A percentile compares a stretch with the other conserved stretches of the same genome.
These are phyloP conservation scores for Cancer borealis DNA, from an alignment of 2,888 invertebrate species.

Conservation along the genomic window DNA sequence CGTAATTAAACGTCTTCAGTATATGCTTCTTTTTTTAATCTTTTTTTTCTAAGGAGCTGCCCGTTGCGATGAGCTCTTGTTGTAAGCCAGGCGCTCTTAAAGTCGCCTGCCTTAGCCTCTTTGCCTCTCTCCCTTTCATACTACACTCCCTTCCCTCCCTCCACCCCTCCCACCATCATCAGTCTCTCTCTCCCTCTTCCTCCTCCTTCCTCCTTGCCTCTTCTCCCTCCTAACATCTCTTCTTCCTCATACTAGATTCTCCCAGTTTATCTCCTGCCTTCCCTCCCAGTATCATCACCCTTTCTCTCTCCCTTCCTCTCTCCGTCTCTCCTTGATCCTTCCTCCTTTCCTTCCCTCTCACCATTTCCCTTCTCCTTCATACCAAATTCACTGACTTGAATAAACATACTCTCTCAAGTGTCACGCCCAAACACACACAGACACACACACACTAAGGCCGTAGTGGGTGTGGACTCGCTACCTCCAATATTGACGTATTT, in stretches of 20 bases:
- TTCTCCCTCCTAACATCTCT: background rate
- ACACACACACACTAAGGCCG: background rate
- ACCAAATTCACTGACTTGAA: background rate
- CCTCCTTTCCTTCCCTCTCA: too few species aligned
- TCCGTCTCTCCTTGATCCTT: background rate
- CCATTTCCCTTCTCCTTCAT: background rate
- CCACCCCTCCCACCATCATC: background rate
- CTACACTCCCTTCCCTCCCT: background rate
- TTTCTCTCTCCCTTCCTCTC: too few species aligned
- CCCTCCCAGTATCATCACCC: too few species aligned
- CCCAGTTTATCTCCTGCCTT: too few species aligned
- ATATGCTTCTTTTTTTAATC: background rate
- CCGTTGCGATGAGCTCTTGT: slow-evolving; percentile 6
- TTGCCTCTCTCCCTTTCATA: background rate
- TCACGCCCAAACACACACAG: slow-evolving; percentile 5
- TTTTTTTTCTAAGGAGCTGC: background rate
- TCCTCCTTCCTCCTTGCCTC: background rate
- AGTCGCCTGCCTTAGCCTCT: background rate
- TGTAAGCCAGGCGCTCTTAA: background rate
- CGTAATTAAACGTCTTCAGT: background rate
- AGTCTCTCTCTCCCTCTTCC: background rate
- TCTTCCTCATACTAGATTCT: too few species aligned
- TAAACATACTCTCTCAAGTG: background rate
- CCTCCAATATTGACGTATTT: background rate
- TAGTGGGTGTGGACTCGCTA: background rate